Evolutionary conservation across 2,113 vertebrate species (phyloP), one percentile per base, ranked within the genome.

Genomic region (Eira barbara): DNA sequence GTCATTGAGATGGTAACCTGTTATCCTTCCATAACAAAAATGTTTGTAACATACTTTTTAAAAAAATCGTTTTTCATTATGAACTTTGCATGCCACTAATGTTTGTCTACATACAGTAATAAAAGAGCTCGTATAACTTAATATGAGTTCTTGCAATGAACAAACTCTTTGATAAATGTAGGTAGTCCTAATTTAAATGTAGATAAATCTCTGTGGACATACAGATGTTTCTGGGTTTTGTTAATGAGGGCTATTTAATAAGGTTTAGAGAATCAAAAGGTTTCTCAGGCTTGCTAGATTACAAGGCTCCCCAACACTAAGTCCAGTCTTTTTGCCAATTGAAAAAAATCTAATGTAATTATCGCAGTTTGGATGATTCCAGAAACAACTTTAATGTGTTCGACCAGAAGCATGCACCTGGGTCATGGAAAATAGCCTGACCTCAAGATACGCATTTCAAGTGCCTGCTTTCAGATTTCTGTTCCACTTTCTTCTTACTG

Each of bases 1-100:
- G 61, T 78, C 23, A 42, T 31, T 69, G 34, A 76, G n/a, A 61
- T 27, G 29, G 47, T 61, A 6, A 18, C 7, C 6, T 55, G 4
- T 61, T 95, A 89, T 52, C 20, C 15, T 49, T 95, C 93, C 84
- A 81, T 59, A 84, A 97, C 76, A 84, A 81, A 91, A 45, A 42
- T 55, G 9, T 29, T 96, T 69, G 23, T 27, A 39, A 71, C 59
- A 78, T 61, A 71, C 49, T 67, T 65, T 89, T 71, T 52, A 11
- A 65, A 90, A 94, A 15, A 25, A 65, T 82, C 27, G 55, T 59
- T 39, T 79, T 84, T 83, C n/a, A 63, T 63, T 78, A 73, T 57
- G 25, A 85, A 39, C 4, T 71, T 95, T 73, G 25, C 7, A 59
- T 90, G 42, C 3, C 2, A 82, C 15, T 81, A 61, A 29, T 59